Percentiles rank a stretch among this genome's conserved stretches.
Conservation (phyloP, 2,113 vertebrate genomes). For the Bettongia penicillata region DNA sequence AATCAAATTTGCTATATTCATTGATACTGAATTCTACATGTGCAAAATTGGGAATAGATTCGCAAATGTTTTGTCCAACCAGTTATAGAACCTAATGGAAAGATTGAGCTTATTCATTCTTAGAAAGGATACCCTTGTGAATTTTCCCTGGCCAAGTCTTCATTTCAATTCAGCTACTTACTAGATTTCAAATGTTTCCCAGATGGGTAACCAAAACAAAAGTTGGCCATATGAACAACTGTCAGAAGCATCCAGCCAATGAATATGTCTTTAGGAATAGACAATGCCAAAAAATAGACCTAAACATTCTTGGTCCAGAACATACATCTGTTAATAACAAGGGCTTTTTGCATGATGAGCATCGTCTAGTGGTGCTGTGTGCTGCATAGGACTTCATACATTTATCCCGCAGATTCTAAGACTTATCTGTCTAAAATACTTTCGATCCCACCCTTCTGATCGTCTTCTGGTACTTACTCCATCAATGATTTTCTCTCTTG, state of each 20-base stretch:
- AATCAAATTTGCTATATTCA: neutral
- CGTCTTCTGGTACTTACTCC: neutral
- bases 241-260: neutral
- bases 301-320: neutral
- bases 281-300: neutral
- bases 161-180: neutral
- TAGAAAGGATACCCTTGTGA: neutral
- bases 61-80: neutral
- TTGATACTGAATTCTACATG: neutral
- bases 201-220: neutral
- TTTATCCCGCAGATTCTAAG: neutral
- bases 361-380: neutral
- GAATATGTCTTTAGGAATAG: neutral
- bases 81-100: neutral
- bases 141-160: neutral
- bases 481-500: neutral
- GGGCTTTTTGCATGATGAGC: neutral
- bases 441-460: neutral
- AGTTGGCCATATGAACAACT: neutral
- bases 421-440: neutral
- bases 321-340: neutral
- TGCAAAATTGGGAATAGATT: neutral
- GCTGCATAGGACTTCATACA: neutral
- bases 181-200: neutral
- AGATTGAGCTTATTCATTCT: neutral